These are phyloP conservation scores for Dolomedes plantarius DNA, from an alignment of 2,888 invertebrate genomes.

Conservation along the genomic window DNA sequence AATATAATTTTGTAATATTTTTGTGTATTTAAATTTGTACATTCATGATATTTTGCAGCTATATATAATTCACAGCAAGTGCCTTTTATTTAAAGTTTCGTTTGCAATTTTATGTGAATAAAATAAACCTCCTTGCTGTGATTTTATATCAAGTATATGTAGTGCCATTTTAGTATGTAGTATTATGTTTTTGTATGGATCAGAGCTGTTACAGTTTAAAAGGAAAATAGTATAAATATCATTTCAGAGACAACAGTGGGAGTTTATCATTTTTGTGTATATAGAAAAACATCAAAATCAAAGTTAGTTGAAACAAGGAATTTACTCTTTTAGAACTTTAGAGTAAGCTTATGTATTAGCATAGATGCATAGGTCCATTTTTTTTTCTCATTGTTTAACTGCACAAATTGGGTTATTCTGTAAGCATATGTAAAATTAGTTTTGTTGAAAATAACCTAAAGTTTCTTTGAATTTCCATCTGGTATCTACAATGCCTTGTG, in stretches of 20 bases:
- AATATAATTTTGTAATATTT: slow-evolving; percentile 4
- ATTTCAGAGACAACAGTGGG: not conserved
- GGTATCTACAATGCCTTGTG: not conserved
- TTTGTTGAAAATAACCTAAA: too few relatives aligned
- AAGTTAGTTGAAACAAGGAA: not conserved
- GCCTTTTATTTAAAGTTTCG: slow-evolving; percentile 3
- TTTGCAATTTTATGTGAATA: slow-evolving; percentile 8
- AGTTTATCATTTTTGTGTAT: not conserved
- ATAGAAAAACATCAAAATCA: not conserved
- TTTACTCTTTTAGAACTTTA: not conserved
- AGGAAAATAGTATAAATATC: too few relatives aligned
- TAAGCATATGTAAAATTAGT: too few relatives aligned
- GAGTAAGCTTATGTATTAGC: not conserved
- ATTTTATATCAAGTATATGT: not conserved
- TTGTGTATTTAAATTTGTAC: slow-evolving; percentile 29
- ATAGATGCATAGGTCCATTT: not conserved
- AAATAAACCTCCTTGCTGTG: not conserved
- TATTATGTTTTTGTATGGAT: not conserved
- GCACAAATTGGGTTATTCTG: too few relatives aligned
- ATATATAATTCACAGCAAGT: slow-evolving; percentile 12
- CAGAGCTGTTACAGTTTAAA: not conserved
- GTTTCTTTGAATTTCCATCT: too few relatives aligned
- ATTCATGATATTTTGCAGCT: slow-evolving; percentile 39
- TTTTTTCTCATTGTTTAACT: not conserved
- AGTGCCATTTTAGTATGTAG: not conserved